Evolutionary conservation across 2,113 vertebrate species (phyloP).

Genomic region (Hymenochirus boettgeri): DNA sequence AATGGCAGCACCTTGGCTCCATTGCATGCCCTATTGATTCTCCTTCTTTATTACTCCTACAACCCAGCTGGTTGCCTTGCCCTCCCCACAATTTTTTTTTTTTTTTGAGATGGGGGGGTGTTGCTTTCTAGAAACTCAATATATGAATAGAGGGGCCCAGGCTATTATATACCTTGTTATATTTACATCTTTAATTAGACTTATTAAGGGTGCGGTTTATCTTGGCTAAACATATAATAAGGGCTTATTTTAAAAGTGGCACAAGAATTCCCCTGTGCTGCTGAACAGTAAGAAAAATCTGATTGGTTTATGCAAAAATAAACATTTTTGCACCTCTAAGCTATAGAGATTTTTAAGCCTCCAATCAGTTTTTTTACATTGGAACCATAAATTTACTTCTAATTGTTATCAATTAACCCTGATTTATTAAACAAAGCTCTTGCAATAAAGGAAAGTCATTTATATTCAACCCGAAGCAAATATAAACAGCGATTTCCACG

Average conservation of each 20-base stretch:
- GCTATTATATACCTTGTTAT: conserved; percentile 74
- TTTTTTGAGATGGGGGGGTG: conserved; percentile 72
- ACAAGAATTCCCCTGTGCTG: too few relatives aligned
- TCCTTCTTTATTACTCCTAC: conserved; percentile 99
- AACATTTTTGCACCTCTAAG: too few relatives aligned
- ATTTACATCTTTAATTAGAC: conserved; percentile 56
- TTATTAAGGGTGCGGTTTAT: conserved; percentile 15
- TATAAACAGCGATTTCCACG: not conserved
- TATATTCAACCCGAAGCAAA: conserved; percentile 60
- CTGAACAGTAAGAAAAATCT: too few relatives aligned
- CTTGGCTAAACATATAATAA: not conserved
- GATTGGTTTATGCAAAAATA: too few relatives aligned
- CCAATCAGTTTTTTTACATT: not conserved
- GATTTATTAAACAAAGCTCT: conserved; percentile 14
- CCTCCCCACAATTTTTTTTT: conserved; percentile 84
- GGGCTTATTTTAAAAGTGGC: too few relatives aligned
- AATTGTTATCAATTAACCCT: not conserved
- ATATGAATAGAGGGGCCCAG: conserved; percentile 75
- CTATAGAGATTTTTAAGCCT: too few relatives aligned
- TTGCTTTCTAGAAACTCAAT: conserved; percentile 85
- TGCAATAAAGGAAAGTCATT: conserved; percentile 35
- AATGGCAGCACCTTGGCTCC: conserved; percentile 99
- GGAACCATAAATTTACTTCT: not conserved
- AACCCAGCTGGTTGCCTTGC: conserved; percentile 99
- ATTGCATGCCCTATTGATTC: conserved; percentile 99